Conservation (phyloP, 2,888 invertebrate genomes). For the Morpho deidamia region DNA sequence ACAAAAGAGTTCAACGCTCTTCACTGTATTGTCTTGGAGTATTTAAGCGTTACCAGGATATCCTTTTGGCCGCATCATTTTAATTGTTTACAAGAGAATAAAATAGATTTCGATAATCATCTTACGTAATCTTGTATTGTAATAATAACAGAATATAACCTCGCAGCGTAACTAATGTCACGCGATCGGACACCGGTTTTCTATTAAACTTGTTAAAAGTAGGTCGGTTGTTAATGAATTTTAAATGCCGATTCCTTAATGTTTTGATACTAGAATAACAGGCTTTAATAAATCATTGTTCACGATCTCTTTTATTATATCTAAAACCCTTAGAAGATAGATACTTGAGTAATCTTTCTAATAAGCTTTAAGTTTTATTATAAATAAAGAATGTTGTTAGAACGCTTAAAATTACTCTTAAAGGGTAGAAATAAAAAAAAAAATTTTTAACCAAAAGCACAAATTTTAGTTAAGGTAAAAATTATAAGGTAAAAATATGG, state of each 20-base stretch:
- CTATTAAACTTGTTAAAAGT: constrained; percentile 12
- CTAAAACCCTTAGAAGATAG: too few species aligned
- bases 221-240: constrained; percentile 14
- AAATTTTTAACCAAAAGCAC: too few species aligned
- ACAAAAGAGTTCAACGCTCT: constrained; percentile 78
- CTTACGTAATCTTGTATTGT: background rate
- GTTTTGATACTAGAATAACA: background rate
- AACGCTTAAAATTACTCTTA: too few species aligned
- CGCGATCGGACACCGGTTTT: constrained; percentile 15
- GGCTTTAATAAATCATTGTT: too few species aligned
- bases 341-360: too few species aligned
- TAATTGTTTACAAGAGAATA: constrained; percentile 11
- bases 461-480: too few species aligned
- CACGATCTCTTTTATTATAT: too few species aligned
- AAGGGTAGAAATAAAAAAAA: too few species aligned
- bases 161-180: constrained; percentile 16
- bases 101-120: background rate
- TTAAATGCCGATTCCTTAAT: background rate
- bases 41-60: constrained; percentile 54
- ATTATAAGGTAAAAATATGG: too few species aligned
- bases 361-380: too few species aligned
- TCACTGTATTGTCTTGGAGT: constrained; percentile 54
- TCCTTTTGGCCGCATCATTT: constrained; percentile 21
- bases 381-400: too few species aligned
- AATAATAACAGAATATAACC: constrained; percentile 4